These are phyloP conservation scores for Ruditapes philippinarum DNA, from an alignment of 1,140 invertebrate species.

Conservation along the genomic window DNA sequence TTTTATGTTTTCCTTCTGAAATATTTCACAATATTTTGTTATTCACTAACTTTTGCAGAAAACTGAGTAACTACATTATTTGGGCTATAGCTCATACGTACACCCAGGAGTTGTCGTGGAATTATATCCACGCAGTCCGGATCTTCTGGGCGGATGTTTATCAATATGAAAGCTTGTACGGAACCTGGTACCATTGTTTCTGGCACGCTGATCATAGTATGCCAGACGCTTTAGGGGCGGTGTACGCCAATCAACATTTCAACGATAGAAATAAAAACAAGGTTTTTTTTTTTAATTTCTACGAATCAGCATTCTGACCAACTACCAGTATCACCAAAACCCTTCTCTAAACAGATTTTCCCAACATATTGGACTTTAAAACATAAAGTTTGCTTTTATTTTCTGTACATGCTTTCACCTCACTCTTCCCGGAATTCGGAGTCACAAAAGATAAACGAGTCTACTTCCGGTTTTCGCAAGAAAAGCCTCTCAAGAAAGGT, in stretches of 20 bases:
- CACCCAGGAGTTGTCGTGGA: conserved; percentile 88
- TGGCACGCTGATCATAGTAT: conserved; percentile 87
- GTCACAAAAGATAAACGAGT: no score
- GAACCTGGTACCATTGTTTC: conserved; percentile 89
- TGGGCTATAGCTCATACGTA: conserved; percentile 89
- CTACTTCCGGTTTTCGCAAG: no score
- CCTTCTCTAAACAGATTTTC: no score
- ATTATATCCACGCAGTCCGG: conserved; percentile 88
- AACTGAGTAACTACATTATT: conserved; percentile 90
- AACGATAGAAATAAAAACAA: conserved; percentile 80
- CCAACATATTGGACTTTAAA: no score
- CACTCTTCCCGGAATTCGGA: no score
- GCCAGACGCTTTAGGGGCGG: conserved; percentile 88
- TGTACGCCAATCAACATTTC: conserved; percentile 87
- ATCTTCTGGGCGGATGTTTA: conserved; percentile 87
- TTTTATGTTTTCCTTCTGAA: no score
- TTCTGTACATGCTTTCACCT: no score
- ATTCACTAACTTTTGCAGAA: conserved; percentile 83
- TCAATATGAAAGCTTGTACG: conserved; percentile 86
- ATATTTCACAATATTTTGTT: no score
- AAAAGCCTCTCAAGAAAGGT: no score
- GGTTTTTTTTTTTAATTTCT: conserved; percentile 77
- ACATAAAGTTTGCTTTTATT: no score
- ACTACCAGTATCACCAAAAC: no score
- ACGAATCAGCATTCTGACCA: background rate